These are phyloP conservation scores for Laterallus jamaicensis DNA, from an alignment of 2,113 vertebrate genomes.

Conservation along the genomic window DNA sequence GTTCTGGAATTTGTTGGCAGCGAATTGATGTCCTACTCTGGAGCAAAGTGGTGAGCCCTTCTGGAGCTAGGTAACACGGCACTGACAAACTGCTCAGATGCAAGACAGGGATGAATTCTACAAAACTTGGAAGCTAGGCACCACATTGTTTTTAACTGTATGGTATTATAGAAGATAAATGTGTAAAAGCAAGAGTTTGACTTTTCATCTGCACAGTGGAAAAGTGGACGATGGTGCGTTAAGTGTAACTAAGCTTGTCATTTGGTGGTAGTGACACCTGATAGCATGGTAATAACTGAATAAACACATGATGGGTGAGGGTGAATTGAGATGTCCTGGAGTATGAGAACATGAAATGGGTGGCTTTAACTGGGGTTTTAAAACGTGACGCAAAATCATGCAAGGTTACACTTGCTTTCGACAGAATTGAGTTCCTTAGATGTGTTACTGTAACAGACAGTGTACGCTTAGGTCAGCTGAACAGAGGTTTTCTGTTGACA, in stretches of 20 bases:
- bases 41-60: background rate
- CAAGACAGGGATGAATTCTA: background rate
- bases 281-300: background rate
- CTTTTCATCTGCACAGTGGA: background rate
- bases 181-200: background rate
- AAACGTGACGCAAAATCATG: background rate
- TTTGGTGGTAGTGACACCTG: background rate
- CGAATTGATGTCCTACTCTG: background rate
- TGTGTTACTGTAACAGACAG: background rate
- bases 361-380: background rate
- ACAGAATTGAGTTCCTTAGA: background rate
- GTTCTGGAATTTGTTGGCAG: background rate
- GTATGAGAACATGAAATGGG: background rate
- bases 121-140: background rate
- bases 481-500: background rate
- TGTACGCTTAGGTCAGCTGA: background rate
- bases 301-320: background rate
- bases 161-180: background rate
- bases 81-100: background rate
- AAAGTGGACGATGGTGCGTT: background rate
- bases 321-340: background rate
- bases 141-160: background rate
- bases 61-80: background rate
- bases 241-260: background rate
- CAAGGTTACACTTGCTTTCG: background rate